A percentile compares a stretch with the other conserved stretches of the same genome.
Conservation (phyloP, 2,113 vertebrate species). For the Psammodynastes pulverulentus region DNA sequence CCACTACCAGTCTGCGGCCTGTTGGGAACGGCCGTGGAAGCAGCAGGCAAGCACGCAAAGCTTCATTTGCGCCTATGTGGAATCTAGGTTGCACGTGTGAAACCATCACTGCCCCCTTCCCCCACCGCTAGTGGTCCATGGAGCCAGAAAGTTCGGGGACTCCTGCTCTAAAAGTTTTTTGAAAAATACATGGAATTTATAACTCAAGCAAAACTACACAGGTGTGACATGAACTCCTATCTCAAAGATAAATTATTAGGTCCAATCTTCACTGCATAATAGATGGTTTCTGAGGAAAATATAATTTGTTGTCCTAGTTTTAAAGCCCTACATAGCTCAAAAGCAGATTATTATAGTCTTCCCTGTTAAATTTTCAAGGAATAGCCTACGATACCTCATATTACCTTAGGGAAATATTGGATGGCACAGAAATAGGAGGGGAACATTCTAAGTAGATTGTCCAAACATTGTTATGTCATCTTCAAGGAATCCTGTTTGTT, state of each 20-base stretch:
- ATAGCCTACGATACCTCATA: not conserved
- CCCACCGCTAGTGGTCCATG: not conserved
- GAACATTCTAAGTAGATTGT: not conserved
- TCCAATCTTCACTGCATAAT: not conserved
- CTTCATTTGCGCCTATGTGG: not conserved
- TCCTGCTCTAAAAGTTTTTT: not conserved
- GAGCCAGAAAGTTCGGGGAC: not conserved
- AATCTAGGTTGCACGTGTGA: not conserved
- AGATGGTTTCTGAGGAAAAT: not conserved
- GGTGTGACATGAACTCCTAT: not conserved
- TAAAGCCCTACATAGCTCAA: not conserved
- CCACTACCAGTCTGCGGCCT: not conserved
- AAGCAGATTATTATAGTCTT: not conserved
- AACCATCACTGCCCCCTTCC: not conserved
- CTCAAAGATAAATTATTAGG: not conserved
- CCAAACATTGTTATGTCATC: not conserved
- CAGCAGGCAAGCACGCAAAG: not conserved
- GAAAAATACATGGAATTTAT: not conserved
- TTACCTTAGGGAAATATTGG: not conserved
- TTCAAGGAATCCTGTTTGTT: not conserved
- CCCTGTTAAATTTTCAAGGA: not conserved
- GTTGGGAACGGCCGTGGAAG: not conserved
- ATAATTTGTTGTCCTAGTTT: not conserved
- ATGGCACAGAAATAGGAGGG: not conserved
- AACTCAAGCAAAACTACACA: not conserved